These are phyloP conservation scores for Cacoxenus indagator DNA, from an alignment of 2,888 invertebrate species.

Conservation along the genomic window DNA sequence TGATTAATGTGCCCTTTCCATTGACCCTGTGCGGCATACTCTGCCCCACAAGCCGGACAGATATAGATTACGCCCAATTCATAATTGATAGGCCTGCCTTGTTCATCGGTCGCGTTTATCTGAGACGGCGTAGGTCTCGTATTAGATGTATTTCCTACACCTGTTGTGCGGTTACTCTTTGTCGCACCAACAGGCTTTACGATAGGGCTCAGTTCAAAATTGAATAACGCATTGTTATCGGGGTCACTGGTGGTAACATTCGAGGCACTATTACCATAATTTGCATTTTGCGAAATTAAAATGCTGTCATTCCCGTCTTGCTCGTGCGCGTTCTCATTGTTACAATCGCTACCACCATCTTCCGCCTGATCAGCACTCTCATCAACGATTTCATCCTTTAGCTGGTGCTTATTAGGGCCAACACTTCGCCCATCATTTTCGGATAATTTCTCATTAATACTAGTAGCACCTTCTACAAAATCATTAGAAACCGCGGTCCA, in stretches of 20 bases:
- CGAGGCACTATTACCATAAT: slow-evolving; percentile 9
- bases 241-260: slow-evolving; percentile 40
- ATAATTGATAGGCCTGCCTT: slow-evolving; percentile 55
- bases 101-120: slow-evolving; percentile 54
- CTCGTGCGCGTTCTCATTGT: slow-evolving; percentile 25
- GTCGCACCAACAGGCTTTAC: too few species aligned
- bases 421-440: slow-evolving; percentile 23
- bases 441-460: slow-evolving; percentile 22
- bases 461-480: slow-evolving; percentile 44
- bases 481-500: slow-evolving; percentile 65
- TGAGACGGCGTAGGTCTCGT: slow-evolving; percentile 49
- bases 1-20: slow-evolving; percentile 65
- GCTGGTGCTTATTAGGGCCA: slow-evolving; percentile 29
- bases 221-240: slow-evolving; percentile 61
- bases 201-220: slow-evolving; percentile 55
- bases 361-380: slow-evolving; percentile 12
- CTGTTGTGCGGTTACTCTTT: not conserved
- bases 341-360: slow-evolving; percentile 21
- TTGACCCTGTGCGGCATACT: slow-evolving; percentile 57
- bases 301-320: slow-evolving; percentile 2
- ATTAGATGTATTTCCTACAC: not conserved
- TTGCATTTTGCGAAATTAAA: not conserved
- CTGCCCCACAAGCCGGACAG: slow-evolving; percentile 62
- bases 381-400: slow-evolving; percentile 27
- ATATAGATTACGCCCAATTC: slow-evolving; percentile 64